A percentile compares a stretch with the other conserved stretches of the same genome.
phyloP scores from a whole-genome alignment of 2,888 invertebrate genomes.

The Athetis lepigone region DNA sequence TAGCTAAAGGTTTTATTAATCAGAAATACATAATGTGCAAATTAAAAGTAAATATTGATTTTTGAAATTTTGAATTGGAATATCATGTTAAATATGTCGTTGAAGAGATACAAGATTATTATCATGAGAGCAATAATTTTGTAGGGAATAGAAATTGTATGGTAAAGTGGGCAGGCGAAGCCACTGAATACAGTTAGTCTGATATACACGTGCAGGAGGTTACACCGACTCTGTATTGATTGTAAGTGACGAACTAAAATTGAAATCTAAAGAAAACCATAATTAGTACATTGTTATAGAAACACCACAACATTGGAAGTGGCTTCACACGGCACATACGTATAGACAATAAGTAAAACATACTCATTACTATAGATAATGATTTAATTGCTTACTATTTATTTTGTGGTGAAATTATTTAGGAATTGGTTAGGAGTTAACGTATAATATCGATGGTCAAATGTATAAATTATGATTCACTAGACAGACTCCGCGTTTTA shows the following conservation, averaged over 20 bases:
- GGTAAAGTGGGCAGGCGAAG: no score
- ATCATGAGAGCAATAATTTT: no score
- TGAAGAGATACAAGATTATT: neutral
- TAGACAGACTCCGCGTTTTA: no score
- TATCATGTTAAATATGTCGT: neutral
- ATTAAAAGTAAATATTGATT: conserved; percentile 30
- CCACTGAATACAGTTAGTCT: no score
- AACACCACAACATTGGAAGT: conserved; percentile 29
- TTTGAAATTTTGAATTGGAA: neutral
- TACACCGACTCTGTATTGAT: no score
- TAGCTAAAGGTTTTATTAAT: conserved; percentile 24
- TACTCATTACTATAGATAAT: neutral
- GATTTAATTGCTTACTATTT: neutral
- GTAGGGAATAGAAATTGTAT: no score
- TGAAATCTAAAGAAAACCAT: conserved; percentile 14
- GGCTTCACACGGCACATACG: conserved; percentile 13
- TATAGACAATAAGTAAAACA: neutral
- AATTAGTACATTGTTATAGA: conserved; percentile 18
- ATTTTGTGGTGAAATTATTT: neutral
- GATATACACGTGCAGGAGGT: no score
- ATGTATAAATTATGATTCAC: no score
- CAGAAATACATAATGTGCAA: neutral
- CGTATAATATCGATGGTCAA: no score
- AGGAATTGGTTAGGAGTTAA: neutral
- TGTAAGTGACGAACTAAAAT: no score